Conservation (phyloP, 2,797 vertebrate species). For the Anomalospiza imberbis region DNA sequence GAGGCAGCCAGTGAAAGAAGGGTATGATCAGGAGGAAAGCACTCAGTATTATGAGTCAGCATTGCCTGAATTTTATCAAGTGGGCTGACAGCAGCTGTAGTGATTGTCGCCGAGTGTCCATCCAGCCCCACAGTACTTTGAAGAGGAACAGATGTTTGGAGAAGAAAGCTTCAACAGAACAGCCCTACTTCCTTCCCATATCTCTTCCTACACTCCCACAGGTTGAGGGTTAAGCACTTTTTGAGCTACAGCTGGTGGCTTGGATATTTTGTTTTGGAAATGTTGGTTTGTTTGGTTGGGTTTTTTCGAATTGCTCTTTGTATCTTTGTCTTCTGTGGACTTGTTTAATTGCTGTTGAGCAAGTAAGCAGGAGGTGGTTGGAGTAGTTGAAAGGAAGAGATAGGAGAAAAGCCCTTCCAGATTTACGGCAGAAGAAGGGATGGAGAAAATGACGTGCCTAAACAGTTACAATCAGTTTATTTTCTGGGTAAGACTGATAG, state of each 20-base stretch:
- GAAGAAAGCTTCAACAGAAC: neutral
- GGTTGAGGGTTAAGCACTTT: neutral
- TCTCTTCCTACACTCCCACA: neutral
- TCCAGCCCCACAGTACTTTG: neutral
- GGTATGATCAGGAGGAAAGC: neutral
- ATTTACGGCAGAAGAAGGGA: neutral
- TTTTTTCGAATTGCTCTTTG: neutral
- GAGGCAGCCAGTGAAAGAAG: neutral
- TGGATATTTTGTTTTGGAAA: neutral
- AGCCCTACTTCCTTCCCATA: neutral
- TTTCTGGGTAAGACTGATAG: neutral
- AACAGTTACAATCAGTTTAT: neutral
- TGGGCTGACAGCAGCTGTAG: neutral
- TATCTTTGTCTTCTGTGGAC: neutral
- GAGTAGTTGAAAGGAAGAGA: neutral
- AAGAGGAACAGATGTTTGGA: neutral
- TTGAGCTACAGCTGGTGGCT: neutral
- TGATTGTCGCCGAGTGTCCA: neutral
- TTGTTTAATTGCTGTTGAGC: neutral
- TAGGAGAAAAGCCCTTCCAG: neutral
- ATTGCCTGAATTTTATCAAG: neutral
- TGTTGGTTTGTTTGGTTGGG: neutral
- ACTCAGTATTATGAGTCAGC: constrained; percentile 4
- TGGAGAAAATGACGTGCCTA: neutral
- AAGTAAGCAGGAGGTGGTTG: neutral